Percentiles rank a stretch among this genome's conserved stretches.
These are phyloP conservation scores for Dromiciops gliroides DNA, from an alignment of 2,113 vertebrate species.

Conservation along the genomic window DNA sequence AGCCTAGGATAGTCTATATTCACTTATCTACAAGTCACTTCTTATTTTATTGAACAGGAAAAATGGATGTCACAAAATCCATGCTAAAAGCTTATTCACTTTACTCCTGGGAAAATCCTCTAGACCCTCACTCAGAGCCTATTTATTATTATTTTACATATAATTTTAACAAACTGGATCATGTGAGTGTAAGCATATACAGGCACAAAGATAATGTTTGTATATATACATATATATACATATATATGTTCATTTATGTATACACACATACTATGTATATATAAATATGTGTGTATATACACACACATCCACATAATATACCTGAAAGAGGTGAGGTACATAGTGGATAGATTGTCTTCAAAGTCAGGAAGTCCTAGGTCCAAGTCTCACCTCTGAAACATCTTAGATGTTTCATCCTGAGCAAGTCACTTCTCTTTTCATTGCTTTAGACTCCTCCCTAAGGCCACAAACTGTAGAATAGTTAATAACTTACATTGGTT, in stretches of 20 bases:
- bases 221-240: too few relatives aligned
- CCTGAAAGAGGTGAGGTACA: background rate
- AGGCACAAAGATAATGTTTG: conserved; percentile 33
- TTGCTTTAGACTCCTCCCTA: background rate
- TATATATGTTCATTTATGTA: background rate
- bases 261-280: background rate
- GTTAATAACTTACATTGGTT: background rate
- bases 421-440: background rate
- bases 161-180: background rate
- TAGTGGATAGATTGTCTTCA: background rate
- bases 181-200: conserved; percentile 17
- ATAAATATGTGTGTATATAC: background rate
- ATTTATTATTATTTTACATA: conserved; percentile 52
- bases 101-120: conserved; percentile 12
- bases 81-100: background rate
- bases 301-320: too few relatives aligned
- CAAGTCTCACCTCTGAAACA: background rate
- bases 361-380: background rate
- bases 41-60: background rate
- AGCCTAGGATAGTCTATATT: background rate
- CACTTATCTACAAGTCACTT: background rate
- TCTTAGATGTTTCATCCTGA: background rate
- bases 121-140: background rate
- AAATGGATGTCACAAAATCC: background rate
- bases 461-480: background rate